Base-by-base conservation (phyloP, 2,888 invertebrate genomes). In the Tetragnatha montana region DNA sequence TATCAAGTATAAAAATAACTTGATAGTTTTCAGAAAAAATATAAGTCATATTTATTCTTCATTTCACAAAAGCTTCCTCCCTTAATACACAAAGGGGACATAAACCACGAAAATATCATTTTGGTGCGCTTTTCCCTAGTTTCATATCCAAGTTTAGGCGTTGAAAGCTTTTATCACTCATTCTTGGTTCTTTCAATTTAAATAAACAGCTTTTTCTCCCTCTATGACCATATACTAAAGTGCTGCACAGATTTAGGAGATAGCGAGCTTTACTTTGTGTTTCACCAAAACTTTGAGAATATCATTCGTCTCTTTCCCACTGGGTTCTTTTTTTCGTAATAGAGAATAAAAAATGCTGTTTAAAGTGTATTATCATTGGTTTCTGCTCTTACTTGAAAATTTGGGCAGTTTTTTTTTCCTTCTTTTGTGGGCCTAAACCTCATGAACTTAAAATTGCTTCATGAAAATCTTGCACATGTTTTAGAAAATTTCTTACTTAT, bases 121-220 rank as follows among this genome's bases (percentile, higher is more conserved):
- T 69, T 21, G 12, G 22, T 35, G 35, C 49, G 76, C 51, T 49
- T 47, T 76, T 76, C 68, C 35, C 35, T 69, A 35, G 22, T 79
- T 81, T 81, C 35, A 69, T 81, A 17, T 47, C 70, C 47, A 69
- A 80, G 69, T 80, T 81, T 22, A 35, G 69, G 69, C 60, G 35
- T 47, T 81, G 69, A 70, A 81, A 81, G 60, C 69, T 68, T 81
- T 81, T 47, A 69, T 69, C 81, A 60, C 19, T 47, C 49, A 68
- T 69, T 81, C 47, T 21, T 21, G 22, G 76, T 35, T 19, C 68
- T 81, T 69, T 70, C 17, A 35, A 81, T 81, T 35, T 21, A 81
- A 35, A 22, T 80, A 80, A 60, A 69, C 81, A 35, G 22, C 70
- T 69, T 81, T 35, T 69, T 47, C 69, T 47, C 47, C 22, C 81